Conservation (phyloP, 2,113 vertebrate species). For the Xiphias gladius region DNA sequence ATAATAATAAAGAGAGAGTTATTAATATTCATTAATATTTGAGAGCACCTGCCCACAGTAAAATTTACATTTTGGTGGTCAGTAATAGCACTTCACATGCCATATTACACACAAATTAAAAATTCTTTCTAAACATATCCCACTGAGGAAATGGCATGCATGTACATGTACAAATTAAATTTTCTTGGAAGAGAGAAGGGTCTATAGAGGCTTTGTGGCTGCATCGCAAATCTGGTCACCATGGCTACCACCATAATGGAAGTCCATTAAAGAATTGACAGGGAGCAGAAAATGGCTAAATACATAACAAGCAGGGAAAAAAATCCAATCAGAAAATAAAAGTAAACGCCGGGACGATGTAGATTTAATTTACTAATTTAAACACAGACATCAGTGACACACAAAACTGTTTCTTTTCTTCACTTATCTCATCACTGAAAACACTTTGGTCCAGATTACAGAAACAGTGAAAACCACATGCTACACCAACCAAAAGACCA, state of each 20-base stretch:
- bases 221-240: constrained; percentile 43
- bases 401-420: constrained; percentile 7
- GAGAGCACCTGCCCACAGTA: not conserved
- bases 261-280: constrained; percentile 51
- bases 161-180: constrained; percentile 21
- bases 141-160: not conserved
- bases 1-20: constrained; percentile 42
- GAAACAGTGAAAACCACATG: not conserved
- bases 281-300: constrained; percentile 33
- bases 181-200: constrained; percentile 13
- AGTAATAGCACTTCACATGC: constrained; percentile 1
- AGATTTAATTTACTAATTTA: constrained; percentile 16
- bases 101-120: not conserved
- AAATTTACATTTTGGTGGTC: not conserved
- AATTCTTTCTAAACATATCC: not conserved
- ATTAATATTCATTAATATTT: constrained; percentile 49
- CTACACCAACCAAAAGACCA: constrained; percentile 7
- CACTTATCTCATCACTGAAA: constrained; percentile 11
- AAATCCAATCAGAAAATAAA: constrained; percentile 28
- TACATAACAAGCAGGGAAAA: constrained; percentile 33
- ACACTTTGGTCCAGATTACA: constrained; percentile 12
- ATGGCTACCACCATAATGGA: constrained; percentile 50
- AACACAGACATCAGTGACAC: not conserved
- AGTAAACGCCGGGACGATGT: constrained; percentile 20
- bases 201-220: constrained; percentile 15